Evolutionary conservation across 1,140 invertebrate genomes (phyloP).

Genomic region (Zaprionus kolodkinae): DNA sequence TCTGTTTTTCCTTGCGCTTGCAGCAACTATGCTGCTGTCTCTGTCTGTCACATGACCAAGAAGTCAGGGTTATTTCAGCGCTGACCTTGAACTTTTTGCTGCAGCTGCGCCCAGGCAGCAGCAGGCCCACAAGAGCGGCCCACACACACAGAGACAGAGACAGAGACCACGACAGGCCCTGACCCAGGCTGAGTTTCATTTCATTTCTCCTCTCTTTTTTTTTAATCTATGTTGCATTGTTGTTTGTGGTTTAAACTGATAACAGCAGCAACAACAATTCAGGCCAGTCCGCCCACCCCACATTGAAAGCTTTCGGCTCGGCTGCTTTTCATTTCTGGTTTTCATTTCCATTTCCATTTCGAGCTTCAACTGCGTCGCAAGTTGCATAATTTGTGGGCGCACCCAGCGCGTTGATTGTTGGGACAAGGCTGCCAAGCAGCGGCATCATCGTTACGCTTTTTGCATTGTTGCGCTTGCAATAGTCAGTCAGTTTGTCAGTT

Average conservation of each 20-base stretch:
- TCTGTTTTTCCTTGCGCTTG: not conserved
- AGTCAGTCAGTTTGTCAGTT: conserved; percentile 34
- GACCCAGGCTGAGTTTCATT: conserved; percentile 47
- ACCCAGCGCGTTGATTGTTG: conserved; percentile 67
- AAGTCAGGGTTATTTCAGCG: conserved; percentile 64
- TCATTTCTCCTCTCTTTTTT: not conserved
- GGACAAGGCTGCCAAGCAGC: conserved; percentile 45
- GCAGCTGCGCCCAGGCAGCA: conserved; percentile 48
- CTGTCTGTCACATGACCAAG: conserved; percentile 44
- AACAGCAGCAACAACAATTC: conserved; percentile 40
- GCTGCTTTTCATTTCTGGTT: conserved; percentile 80
- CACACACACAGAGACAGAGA: conserved; percentile 3
- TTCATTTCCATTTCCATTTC: conserved; percentile 73
- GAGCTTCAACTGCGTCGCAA: conserved; percentile 52
- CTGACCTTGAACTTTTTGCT: conserved; percentile 75
- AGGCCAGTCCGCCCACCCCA: conserved; percentile 32
- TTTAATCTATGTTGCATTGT: conserved; percentile 55
- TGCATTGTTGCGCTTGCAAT: conserved; percentile 69
- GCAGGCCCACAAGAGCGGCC: conserved; percentile 12
- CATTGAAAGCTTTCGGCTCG: conserved; percentile 70
- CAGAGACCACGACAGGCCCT: conserved; percentile 43
- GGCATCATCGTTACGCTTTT: conserved; percentile 66
- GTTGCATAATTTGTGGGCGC: conserved; percentile 77
- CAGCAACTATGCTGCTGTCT: conserved; percentile 8
- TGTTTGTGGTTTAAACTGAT: conserved; percentile 44